Evolutionary conservation across 2,797 vertebrate species (phyloP).

Genomic region (Rhinichthys osculus): DNA sequence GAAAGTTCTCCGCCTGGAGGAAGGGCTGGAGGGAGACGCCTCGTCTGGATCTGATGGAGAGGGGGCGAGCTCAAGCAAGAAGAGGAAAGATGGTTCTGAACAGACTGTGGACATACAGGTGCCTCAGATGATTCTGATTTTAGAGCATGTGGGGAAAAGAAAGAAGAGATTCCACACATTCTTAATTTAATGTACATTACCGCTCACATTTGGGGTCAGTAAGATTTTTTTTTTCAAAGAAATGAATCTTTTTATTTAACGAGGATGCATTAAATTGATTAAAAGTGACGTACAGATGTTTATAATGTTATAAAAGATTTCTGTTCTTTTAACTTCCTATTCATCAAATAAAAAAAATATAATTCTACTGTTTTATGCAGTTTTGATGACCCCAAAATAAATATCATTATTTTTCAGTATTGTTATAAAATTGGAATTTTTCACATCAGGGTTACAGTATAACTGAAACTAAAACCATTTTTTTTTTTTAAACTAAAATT

Average conservation of each 20-base stretch:
- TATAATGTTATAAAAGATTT: neutral
- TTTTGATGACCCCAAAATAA: neutral
- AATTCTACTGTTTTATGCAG: too few relatives aligned
- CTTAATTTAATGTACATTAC: neutral
- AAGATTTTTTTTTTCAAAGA: neutral
- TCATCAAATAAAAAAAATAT: neutral
- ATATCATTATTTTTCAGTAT: neutral
- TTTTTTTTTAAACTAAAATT: too few relatives aligned
- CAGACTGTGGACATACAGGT: conserved; percentile 88
- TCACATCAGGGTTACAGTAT: neutral
- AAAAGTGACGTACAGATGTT: neutral
- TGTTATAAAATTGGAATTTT: neutral
- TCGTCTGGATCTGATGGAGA: conserved; percentile 81
- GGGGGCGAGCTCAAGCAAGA: conserved; percentile 43
- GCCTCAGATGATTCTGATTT: neutral
- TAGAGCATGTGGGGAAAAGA: neutral
- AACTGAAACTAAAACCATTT: neutral
- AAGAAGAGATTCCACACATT: neutral
- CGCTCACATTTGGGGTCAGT: neutral
- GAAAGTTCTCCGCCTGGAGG: conserved; percentile 84
- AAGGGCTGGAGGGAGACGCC: conserved; percentile 73
- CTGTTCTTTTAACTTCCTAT: neutral
- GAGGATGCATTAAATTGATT: neutral
- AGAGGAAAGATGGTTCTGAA: conserved; percentile 54
- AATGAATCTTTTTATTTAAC: neutral